Conservation (phyloP, 92 coral and sea anemone genomes). For the Bergia sp. region DNA sequence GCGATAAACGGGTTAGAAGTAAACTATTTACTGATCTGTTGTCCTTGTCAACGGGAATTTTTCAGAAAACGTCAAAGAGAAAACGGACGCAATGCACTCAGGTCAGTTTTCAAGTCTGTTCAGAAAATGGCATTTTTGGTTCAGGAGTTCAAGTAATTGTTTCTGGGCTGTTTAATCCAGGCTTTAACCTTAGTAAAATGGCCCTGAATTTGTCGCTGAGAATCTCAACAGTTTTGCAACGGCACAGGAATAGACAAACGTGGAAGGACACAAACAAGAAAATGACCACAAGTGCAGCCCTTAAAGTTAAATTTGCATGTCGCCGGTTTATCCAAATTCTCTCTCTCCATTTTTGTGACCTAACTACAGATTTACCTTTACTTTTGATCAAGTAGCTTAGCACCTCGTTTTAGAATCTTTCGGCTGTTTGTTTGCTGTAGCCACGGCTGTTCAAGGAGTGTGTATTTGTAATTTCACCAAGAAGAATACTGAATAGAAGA, state of each 20-base stretch:
- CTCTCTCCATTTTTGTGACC: conserved; percentile 4
- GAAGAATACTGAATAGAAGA: conserved; percentile 5
- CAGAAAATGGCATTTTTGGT: not conserved
- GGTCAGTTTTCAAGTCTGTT: not conserved
- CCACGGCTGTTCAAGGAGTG: not conserved
- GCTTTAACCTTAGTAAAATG: not conserved
- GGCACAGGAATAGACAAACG: not conserved
- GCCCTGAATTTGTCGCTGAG: not conserved
- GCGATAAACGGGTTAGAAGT: conserved; percentile 41
- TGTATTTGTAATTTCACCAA: conserved; percentile 5
- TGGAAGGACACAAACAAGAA: conserved; percentile 10
- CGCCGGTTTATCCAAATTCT: not conserved
- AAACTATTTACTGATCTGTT: conserved; percentile 16
- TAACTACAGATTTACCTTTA: conserved; percentile 18
- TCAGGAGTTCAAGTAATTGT: not conserved
- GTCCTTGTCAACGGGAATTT: not conserved
- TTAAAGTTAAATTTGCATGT: not conserved
- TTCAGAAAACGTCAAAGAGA: not conserved
- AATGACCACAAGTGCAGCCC: not conserved
- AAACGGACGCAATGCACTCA: not conserved
- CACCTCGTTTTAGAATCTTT: conserved; percentile 2
- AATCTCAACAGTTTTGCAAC: not conserved
- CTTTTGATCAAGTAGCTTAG: not conserved
- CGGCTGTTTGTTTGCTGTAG: conserved; percentile 14
- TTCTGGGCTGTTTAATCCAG: not conserved